Base-by-base conservation (phyloP, 2,797 vertebrate species). In the Esox lucius region DNA sequence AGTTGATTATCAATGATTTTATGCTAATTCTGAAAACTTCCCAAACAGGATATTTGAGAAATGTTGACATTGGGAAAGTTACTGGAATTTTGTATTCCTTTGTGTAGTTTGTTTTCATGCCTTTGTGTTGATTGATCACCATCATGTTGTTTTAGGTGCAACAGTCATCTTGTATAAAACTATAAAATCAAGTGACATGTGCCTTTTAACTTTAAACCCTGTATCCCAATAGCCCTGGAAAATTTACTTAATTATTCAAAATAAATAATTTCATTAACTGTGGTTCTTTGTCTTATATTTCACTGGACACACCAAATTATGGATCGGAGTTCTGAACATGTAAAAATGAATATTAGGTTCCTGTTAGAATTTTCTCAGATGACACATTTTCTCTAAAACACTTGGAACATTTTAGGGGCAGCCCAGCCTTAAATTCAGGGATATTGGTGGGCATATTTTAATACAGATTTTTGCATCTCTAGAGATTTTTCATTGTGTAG, bases 141-240 rank as follows among this genome's bases (percentile, higher is more conserved):
- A 59, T 75, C 22, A 76, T 19, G n/a, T 2, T 74, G 68, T 74
- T 71, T 78, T 76, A 17, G 82, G 80, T 85, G 78, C 81, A 82
- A 42, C 81, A 84, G 84, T 85, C 84, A 82, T 73, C 12, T 17
- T 33, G 26, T 59, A 56, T 6, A 22, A n/a, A 28, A 16, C 11
- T 78, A 80, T 80, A 74, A 86, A 81, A 80, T 70, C 11, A 85
- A 78, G 85, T 89, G 87, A 83, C 83, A 87, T 83, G 86, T 89
- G 87, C 89, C 90, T 90, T 91, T 82, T 79, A n/a, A 65, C 73
- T 66, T 64, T 70, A 69, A 82, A 83, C 22, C 31, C 71, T 61
- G 2, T 71, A 61, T 5, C 33, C 7, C 42, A 46, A 9, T 46
- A 9, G 6, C 42, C 42, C 42, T 46, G 42, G 42, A 12, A 46